Evolutionary conservation across 1,140 invertebrate species (phyloP).

Genomic region (Chymomyza costata): DNA sequence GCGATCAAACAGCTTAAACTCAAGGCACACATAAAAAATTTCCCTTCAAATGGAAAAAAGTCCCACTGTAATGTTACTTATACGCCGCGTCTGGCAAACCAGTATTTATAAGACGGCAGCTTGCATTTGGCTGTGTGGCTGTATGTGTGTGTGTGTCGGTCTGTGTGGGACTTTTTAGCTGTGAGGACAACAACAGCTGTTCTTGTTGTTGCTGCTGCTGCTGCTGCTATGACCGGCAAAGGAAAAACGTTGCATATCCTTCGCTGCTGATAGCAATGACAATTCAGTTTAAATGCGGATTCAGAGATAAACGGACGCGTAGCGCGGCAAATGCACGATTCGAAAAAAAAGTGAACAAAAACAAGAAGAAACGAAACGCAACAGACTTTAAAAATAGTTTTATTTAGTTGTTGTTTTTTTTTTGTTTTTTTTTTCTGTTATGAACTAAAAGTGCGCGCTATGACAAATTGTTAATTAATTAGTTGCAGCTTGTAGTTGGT

Average conservation of each 20-base stretch:
- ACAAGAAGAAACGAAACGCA: conserved; percentile 7
- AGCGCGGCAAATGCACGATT: conserved; percentile 5
- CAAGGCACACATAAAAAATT: no score
- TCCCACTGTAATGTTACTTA: conserved; percentile 3
- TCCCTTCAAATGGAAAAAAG: no score
- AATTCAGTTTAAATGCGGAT: conserved; percentile 60
- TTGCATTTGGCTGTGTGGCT: conserved; percentile 1
- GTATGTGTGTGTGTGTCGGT: neutral
- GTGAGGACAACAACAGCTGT: neutral
- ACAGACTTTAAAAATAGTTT: conserved; percentile 18
- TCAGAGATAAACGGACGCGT: conserved; percentile 59
- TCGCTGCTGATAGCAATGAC: conserved; percentile 60
- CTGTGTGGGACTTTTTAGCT: neutral
- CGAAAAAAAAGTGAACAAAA: neutral
- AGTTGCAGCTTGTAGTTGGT: no score
- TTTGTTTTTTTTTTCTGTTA: no score
- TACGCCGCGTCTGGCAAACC: conserved; percentile 8
- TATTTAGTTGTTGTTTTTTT: no score
- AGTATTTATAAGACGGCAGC: conserved; percentile 1
- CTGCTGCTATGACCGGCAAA: conserved; percentile 31
- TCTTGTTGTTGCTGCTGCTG: conserved; percentile 2
- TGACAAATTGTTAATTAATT: no score
- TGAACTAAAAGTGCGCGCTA: no score
- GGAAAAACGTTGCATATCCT: conserved; percentile 52
- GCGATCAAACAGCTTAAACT: no score